Evolutionary conservation across 1,140 invertebrate species (phyloP).

Genomic region (Zaprionus ghesquierei): DNA sequence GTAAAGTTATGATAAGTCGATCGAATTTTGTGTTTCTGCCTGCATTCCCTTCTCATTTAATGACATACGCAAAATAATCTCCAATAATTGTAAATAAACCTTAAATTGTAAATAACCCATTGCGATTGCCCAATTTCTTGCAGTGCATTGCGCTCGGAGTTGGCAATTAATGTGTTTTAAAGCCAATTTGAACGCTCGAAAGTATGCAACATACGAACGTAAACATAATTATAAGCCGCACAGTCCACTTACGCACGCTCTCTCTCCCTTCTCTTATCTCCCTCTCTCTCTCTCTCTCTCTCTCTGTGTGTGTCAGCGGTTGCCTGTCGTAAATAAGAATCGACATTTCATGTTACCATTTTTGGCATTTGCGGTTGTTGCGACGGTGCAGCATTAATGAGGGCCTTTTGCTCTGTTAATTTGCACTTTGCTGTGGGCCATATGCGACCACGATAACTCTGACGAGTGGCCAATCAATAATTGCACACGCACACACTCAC

Average conservation of each 20-base stretch:
- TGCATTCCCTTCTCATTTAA: background rate
- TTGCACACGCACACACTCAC: constrained; percentile 40
- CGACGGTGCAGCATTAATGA: constrained; percentile 63
- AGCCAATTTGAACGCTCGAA: constrained; percentile 6
- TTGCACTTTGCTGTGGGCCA: constrained; percentile 27
- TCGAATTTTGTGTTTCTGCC: too few species aligned
- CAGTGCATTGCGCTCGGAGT: constrained; percentile 6
- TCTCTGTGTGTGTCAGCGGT: background rate
- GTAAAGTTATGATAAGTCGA: too few species aligned
- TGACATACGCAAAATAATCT: background rate
- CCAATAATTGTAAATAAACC: background rate
- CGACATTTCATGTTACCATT: constrained; percentile 60
- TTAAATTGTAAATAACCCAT: background rate
- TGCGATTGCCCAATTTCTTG: background rate
- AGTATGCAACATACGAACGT: constrained; percentile 32
- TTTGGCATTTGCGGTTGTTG: constrained; percentile 59
- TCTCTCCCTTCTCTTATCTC: background rate
- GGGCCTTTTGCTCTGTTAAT: constrained; percentile 57
- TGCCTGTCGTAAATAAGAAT: constrained; percentile 52
- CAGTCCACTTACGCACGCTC: background rate
- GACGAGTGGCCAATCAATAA: constrained; percentile 55
- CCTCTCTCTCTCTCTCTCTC: background rate
- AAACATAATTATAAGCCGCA: constrained; percentile 30
- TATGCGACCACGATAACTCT: constrained; percentile 33
- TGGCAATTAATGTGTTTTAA: constrained; percentile 18